Percentiles rank a stretch among this genome's conserved stretches.
Evolutionary conservation across 2,113 vertebrate genomes (phyloP).

Genomic region (Callocephalon fimbriatum): DNA sequence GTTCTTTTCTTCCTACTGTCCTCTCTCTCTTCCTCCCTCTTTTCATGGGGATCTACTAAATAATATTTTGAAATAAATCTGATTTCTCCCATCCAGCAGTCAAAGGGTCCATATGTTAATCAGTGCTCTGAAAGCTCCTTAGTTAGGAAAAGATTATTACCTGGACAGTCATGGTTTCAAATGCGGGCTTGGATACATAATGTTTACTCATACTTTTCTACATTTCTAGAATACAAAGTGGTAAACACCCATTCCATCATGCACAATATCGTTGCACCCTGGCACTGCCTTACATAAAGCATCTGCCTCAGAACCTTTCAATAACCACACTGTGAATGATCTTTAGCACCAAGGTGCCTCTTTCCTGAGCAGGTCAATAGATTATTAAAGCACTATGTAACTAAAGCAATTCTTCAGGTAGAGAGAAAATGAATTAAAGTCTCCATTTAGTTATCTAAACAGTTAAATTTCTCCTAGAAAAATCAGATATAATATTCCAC

Average conservation of each 20-base stretch:
- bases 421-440: neutral
- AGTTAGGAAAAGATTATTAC: neutral
- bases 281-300: neutral
- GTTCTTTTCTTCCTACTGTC: too few relatives aligned
- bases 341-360: neutral
- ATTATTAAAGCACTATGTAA: neutral
- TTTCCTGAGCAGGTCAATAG: neutral
- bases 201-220: neutral
- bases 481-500: neutral
- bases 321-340: neutral
- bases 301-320: neutral
- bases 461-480: neutral
- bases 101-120: neutral
- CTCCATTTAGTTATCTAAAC: neutral
- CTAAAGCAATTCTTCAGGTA: neutral
- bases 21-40: neutral
- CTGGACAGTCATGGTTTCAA: neutral
- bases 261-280: neutral
- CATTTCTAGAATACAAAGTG: neutral
- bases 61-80: neutral
- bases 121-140: neutral
- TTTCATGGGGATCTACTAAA: neutral
- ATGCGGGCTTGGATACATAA: neutral
- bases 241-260: accelerated
- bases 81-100: neutral